A percentile compares a stretch with the other conserved stretches of the same genome.
These are phyloP conservation scores for Parauchenoglanis punctatus DNA, from an alignment of 2,797 vertebrate species.

Conservation along the genomic window DNA sequence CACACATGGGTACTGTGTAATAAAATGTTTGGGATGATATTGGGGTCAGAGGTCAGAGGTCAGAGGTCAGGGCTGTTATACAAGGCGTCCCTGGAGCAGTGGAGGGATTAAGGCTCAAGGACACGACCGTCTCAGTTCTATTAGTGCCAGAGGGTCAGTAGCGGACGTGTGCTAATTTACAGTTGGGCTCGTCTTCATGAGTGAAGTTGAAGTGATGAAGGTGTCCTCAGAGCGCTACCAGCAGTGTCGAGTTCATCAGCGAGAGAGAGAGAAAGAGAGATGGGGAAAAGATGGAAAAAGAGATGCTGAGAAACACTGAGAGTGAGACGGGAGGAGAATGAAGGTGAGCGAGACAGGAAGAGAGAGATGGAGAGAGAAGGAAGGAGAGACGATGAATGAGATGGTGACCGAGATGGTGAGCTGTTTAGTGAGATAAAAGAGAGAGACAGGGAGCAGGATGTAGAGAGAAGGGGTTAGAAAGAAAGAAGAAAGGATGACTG, in stretches of 20 bases:
- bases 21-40: not conserved
- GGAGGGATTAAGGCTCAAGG: not conserved
- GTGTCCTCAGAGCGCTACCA: too few relatives aligned
- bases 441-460: not conserved
- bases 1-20: not conserved
- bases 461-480: not conserved
- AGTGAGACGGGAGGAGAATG: not conserved
- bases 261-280: not conserved
- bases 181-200: not conserved
- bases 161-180: not conserved
- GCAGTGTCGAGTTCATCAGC: not conserved
- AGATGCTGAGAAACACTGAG: not conserved
- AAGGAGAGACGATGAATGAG: not conserved
- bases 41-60: conserved; percentile 11
- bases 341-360: not conserved
- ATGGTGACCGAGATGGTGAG: not conserved
- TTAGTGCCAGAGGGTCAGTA: not conserved
- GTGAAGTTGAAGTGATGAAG: not conserved
- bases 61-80: not conserved
- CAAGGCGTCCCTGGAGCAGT: not conserved
- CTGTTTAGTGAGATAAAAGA: not conserved
- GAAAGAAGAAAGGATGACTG: not conserved
- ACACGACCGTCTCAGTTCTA: not conserved
- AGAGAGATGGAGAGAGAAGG: not conserved
- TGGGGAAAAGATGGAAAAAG: not conserved